phyloP scores from a whole-genome alignment of 2,888 invertebrate species.

The Coelinius sp. region DNA sequence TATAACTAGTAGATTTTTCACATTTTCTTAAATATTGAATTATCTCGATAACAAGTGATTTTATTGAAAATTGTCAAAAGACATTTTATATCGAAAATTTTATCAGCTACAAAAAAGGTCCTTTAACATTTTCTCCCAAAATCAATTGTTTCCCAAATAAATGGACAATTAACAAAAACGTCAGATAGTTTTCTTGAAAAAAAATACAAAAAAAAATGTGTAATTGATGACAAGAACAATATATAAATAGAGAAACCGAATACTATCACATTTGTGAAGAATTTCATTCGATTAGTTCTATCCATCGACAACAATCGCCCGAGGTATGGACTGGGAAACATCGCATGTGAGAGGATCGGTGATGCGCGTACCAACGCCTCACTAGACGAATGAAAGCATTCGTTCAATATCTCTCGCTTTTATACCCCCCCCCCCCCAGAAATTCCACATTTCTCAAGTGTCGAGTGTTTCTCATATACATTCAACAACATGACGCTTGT shows the following conservation, averaged over 20 bases:
- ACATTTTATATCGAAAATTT: too few species aligned
- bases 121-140: too few species aligned
- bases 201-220: not conserved
- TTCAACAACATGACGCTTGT: slow-evolving; percentile 3
- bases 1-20: too few species aligned
- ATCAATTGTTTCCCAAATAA: too few species aligned
- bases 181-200: not conserved
- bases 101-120: too few species aligned
- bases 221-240: not conserved
- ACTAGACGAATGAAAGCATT: not conserved
- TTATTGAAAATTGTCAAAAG: too few species aligned
- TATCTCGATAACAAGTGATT: too few species aligned
- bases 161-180: too few species aligned
- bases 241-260: not conserved
- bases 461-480: not conserved
- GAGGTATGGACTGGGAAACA: slow-evolving; percentile 1
- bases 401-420: not conserved
- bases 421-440: not conserved
- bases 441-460: slow-evolving; percentile 1
- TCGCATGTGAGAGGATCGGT: not conserved
- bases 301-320: slow-evolving; percentile 26
- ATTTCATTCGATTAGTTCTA: slow-evolving; percentile 37
- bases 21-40: too few species aligned
- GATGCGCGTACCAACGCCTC: not conserved
- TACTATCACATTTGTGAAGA: slow-evolving; percentile 10